Evolutionary conservation across 2,113 vertebrate genomes (phyloP).

Genomic region (Podiceps cristatus): DNA sequence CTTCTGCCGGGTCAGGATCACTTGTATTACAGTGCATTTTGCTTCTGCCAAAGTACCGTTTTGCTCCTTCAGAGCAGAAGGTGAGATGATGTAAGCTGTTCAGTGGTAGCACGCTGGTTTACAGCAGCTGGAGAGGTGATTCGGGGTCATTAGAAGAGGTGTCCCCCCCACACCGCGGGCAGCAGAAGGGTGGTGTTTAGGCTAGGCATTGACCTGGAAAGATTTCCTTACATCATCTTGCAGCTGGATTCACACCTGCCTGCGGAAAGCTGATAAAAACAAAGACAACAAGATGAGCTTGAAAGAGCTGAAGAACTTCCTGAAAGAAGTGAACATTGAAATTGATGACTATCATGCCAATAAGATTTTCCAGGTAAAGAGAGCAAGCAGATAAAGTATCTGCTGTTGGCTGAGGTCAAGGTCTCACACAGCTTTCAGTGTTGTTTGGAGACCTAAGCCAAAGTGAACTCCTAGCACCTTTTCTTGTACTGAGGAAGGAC

Average conservation of each 20-base stretch:
- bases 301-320: slow-evolving; percentile 92
- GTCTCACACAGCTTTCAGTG: neutral
- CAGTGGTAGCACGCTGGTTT: neutral
- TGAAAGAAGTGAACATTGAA: slow-evolving; percentile 91
- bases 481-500: neutral
- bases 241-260: slow-evolving; percentile 94
- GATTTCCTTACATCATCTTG: slow-evolving; percentile 80
- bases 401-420: neutral
- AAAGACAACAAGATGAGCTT: slow-evolving; percentile 93
- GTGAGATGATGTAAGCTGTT: slow-evolving; percentile 4
- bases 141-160: neutral
- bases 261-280: slow-evolving; percentile 94
- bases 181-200: neutral
- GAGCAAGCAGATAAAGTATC: neutral
- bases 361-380: slow-evolving; percentile 85
- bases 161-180: neutral
- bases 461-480: neutral
- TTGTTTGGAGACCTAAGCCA: neutral
- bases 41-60: neutral
- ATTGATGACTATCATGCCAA: slow-evolving; percentile 87
- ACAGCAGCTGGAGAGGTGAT: neutral
- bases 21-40: neutral
- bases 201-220: neutral
- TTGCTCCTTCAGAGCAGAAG: slow-evolving; percentile 17
- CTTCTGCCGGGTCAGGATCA: neutral